A percentile compares a stretch with the other conserved stretches of the same genome.
These are phyloP conservation scores for Neostethus bicornis DNA, from an alignment of 2,797 vertebrate genomes.

Conservation along the genomic window DNA sequence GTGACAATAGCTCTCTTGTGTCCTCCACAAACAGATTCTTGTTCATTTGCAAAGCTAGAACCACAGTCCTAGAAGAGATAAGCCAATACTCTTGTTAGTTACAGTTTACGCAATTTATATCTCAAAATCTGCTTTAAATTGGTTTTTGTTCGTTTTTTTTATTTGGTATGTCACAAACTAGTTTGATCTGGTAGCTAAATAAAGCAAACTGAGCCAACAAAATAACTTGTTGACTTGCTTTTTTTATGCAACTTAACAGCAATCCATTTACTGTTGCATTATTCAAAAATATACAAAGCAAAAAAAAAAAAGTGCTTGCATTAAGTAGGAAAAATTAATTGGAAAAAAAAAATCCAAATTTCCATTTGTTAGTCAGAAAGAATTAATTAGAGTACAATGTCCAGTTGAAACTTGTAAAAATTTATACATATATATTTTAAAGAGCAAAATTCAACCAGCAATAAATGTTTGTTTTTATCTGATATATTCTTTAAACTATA, in stretches of 20 bases:
- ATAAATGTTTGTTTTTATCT: neutral
- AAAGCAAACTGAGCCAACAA: conserved; percentile 18
- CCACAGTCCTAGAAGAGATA: neutral
- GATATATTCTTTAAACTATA: neutral
- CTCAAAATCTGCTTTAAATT: conserved; percentile 29
- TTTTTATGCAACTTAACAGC: neutral
- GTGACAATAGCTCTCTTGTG: conserved; percentile 25
- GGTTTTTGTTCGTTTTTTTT: conserved; percentile 9
- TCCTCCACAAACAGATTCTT: conserved; percentile 8
- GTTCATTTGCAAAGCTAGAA: conserved; percentile 8
- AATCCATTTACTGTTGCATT: neutral
- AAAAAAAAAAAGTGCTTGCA: too few species aligned
- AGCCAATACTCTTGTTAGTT: conserved; percentile 15
- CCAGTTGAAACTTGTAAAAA: neutral
- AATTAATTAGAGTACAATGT: too few species aligned
- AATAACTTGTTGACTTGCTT: neutral
- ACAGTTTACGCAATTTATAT: conserved; percentile 1
- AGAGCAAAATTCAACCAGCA: neutral
- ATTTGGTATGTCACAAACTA: conserved; percentile 20
- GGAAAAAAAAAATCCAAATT: too few species aligned
- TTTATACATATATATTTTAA: neutral
- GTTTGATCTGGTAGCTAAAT: conserved; percentile 23
- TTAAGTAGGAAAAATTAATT: too few species aligned
- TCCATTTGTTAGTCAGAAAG: too few species aligned
- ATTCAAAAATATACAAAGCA: neutral